Conservation (phyloP, 2,888 invertebrate species). For the Limnephilus marmoratus region DNA sequence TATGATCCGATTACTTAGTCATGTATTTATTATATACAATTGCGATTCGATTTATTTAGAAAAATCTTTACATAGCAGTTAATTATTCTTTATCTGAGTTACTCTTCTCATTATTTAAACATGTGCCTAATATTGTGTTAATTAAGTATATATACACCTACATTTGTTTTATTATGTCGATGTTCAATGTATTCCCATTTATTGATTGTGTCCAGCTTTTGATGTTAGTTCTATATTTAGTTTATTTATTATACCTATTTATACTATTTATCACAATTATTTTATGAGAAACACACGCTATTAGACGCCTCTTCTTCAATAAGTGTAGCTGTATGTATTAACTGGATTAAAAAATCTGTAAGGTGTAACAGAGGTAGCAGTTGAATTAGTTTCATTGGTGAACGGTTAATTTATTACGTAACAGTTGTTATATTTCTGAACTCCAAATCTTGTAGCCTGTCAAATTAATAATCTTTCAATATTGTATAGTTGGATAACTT, state of each 20-base stretch:
- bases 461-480: no score
- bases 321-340: neutral
- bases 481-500: no score
- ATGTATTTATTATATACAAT: neutral
- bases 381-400: neutral
- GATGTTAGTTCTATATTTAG: neutral
- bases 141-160: neutral
- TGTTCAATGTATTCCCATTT: neutral
- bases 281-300: neutral
- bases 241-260: neutral
- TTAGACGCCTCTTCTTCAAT: neutral
- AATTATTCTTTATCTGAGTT: no score
- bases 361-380: neutral
- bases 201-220: neutral
- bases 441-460: no score
- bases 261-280: neutral
- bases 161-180: neutral
- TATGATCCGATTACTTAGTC: no score
- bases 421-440: neutral
- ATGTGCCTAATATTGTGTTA: neutral
- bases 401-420: neutral
- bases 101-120: no score
- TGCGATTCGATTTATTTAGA: no score
- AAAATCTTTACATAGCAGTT: no score
- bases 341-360: neutral